These are phyloP conservation scores for Ephydatia muelleri DNA, from an alignment of 37 sponge, comb jelly and placozoan genomes.

Conservation along the genomic window DNA sequence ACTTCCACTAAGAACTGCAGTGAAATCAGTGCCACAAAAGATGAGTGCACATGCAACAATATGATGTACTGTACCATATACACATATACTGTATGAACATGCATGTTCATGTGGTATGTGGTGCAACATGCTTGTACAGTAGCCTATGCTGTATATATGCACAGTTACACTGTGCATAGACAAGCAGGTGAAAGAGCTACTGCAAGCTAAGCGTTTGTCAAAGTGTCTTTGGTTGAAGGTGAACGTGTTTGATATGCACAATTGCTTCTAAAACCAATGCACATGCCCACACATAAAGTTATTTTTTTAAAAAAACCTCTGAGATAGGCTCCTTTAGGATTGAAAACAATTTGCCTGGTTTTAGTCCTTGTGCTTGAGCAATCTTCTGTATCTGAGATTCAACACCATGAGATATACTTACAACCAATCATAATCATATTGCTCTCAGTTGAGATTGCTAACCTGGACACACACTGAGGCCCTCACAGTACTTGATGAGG, in stretches of 20 bases:
- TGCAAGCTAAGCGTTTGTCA: no score
- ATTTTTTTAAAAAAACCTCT: conserved; percentile 7
- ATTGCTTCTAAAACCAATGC: background rate
- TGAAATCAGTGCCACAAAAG: background rate
- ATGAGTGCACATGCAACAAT: background rate
- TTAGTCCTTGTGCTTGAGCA: conserved; percentile 13
- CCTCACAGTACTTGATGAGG: conserved; percentile 12
- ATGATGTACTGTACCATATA: background rate
- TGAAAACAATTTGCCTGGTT: conserved; percentile 23
- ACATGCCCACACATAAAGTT: background rate
- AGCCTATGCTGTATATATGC: no score
- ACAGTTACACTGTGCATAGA: no score
- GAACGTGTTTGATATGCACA: no score
- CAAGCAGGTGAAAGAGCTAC: no score
- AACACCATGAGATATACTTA: background rate
- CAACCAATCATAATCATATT: background rate
- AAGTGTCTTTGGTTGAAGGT: no score
- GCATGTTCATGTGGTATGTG: background rate
- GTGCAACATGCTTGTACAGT: no score
- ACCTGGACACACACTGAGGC: conserved; percentile 35
- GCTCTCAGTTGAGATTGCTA: background rate
- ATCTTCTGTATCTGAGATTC: conserved; percentile 9
- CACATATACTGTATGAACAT: background rate
- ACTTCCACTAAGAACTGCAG: conserved; percentile 21
- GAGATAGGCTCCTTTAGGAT: conserved; percentile 24